Conservation (phyloP, 2,797 vertebrate genomes). For the Sorex maritimensis region DNA sequence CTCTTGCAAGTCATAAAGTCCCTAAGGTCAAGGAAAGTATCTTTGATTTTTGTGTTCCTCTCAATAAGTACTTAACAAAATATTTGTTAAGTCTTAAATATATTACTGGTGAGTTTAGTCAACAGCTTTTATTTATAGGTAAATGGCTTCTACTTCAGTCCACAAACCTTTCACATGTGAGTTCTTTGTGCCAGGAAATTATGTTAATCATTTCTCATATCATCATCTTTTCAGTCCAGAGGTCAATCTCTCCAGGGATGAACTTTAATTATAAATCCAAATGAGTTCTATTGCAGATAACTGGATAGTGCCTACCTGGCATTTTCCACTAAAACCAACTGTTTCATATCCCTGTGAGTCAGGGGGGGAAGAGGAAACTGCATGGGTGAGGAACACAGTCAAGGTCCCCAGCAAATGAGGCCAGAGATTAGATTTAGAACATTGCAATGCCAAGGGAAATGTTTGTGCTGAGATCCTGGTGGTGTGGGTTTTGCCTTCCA, state of each 20-base stretch:
- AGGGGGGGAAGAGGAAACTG: neutral
- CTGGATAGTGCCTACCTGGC: neutral
- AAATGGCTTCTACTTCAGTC: slow-evolving; percentile 37
- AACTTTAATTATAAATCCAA: slow-evolving; percentile 53
- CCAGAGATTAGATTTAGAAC: slow-evolving; percentile 70
- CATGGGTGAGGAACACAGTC: slow-evolving; percentile 27
- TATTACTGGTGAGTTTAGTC: neutral
- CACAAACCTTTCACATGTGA: neutral
- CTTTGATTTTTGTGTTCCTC: neutral
- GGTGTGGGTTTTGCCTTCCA: neutral
- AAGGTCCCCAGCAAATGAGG: slow-evolving; percentile 63
- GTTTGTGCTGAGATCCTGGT: neutral
- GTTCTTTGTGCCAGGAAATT: slow-evolving; percentile 19
- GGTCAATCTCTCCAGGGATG: slow-evolving; percentile 55
- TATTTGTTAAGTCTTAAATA: slow-evolving; percentile 14
- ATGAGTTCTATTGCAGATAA: slow-evolving; percentile 43
- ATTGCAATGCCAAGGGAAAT: neutral
- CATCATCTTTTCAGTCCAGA: slow-evolving; percentile 68
- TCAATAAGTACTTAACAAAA: slow-evolving; percentile 6
- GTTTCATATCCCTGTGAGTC: slow-evolving; percentile 21
- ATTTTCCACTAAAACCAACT: neutral
- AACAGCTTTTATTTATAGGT: slow-evolving; percentile 9
- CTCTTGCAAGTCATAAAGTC: neutral
- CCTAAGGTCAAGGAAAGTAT: neutral
- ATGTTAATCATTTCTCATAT: slow-evolving; percentile 73